phyloP scores from a whole-genome alignment of 2,888 invertebrate species.

The Eupithecia abbreviata region DNA sequence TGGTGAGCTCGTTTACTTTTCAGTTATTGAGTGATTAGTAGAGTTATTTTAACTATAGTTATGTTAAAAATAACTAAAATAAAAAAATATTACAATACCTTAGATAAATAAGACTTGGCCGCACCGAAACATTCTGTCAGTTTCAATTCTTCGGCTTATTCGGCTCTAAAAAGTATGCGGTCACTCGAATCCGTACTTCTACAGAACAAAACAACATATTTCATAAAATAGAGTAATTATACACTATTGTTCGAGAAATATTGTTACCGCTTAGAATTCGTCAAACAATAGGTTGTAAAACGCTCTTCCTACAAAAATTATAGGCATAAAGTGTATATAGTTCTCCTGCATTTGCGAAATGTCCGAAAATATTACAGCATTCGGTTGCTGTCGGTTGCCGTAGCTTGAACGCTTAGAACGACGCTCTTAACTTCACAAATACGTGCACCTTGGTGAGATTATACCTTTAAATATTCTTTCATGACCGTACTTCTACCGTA shows the following conservation, averaged over 20 bases:
- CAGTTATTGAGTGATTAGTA: not conserved
- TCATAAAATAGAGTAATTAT: not conserved
- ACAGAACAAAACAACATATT: not conserved
- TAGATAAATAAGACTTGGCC: no score
- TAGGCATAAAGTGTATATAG: not conserved
- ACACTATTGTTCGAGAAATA: not conserved
- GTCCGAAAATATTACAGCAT: not conserved
- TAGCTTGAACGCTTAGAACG: not conserved
- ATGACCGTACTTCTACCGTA: not conserved
- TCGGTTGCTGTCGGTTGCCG: not conserved
- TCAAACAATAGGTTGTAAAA: slow-evolving; percentile 1
- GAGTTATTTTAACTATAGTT: no score
- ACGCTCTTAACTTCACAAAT: not conserved
- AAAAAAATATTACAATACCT: no score
- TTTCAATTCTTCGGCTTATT: not conserved
- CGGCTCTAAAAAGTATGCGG: not conserved
- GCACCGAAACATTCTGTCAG: not conserved
- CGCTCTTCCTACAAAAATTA: not conserved
- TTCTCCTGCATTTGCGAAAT: not conserved
- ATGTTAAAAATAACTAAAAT: no score
- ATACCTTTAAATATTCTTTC: not conserved
- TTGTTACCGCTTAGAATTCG: not conserved
- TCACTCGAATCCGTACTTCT: not conserved
- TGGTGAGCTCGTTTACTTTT: not conserved
- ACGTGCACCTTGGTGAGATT: not conserved